Conservation (phyloP, 1,140 invertebrate genomes). For the Calliopsis andreniformis region DNA sequence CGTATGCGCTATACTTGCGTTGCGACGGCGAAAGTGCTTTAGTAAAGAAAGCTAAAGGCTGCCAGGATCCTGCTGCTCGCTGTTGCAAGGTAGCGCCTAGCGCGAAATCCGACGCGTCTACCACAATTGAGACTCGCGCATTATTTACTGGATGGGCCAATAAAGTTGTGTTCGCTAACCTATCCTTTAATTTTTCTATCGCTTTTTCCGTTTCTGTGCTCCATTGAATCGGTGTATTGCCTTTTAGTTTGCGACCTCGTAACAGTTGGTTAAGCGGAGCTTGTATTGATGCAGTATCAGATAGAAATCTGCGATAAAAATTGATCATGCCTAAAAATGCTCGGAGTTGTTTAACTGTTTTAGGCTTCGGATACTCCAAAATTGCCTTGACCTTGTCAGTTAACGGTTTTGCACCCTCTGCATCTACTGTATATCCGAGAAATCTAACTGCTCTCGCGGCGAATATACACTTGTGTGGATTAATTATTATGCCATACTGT, state of each 20-base stretch:
- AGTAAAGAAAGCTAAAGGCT: no score
- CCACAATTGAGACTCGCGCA: background rate
- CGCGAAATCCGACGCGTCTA: background rate
- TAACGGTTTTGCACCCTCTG: background rate
- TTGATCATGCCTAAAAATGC: conserved; percentile 5
- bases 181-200: background rate
- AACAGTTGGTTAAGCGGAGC: background rate
- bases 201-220: background rate
- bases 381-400: background rate
- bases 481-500: no score
- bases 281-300: background rate
- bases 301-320: background rate
- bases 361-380: background rate
- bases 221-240: background rate
- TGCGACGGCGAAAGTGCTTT: background rate
- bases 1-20: background rate
- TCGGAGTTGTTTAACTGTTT: background rate
- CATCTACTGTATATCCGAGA: background rate
- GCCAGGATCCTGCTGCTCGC: background rate
- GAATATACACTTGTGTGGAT: no score
- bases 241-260: background rate
- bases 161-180: background rate
- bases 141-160: background rate
- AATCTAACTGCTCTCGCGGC: background rate
- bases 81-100: no score